Conservation (phyloP, 2,797 vertebrate species). For the Setipinna tenuifilis region DNA sequence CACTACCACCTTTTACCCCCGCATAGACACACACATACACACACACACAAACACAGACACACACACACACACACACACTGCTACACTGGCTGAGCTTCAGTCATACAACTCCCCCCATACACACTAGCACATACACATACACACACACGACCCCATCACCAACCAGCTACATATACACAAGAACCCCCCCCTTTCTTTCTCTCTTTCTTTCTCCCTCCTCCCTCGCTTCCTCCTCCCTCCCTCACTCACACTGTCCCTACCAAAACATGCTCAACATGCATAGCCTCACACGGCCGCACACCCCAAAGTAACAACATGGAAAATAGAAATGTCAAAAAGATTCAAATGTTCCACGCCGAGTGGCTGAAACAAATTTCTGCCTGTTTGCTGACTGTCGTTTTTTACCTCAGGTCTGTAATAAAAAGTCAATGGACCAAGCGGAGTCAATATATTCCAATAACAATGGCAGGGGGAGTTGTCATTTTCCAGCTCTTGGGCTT, state of each 20-base stretch:
- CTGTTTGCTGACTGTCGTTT: slow-evolving; percentile 78
- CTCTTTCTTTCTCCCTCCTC: background rate
- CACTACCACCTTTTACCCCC: background rate
- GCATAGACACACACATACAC: slow-evolving; percentile 12
- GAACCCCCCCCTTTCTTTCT: background rate
- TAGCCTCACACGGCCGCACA: background rate
- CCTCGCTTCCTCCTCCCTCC: background rate
- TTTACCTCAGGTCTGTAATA: slow-evolving; percentile 85
- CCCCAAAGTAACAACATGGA: slow-evolving; percentile 36
- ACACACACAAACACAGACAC: slow-evolving; percentile 25
- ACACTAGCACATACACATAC: background rate
- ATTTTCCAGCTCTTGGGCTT: slow-evolving; percentile 65
- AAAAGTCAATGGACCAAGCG: slow-evolving; percentile 90
- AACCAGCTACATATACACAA: slow-evolving; percentile 38
- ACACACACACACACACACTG: too few relatives aligned
- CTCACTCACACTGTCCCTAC: background rate
- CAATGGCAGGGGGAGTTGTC: slow-evolving; percentile 73
- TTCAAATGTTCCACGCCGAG: slow-evolving; percentile 77
- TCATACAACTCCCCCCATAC: slow-evolving; percentile 3
- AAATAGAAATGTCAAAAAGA: slow-evolving; percentile 75
- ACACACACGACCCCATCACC: slow-evolving; percentile 41
- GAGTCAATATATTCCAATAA: slow-evolving; percentile 83
- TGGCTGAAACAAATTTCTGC: slow-evolving; percentile 77
- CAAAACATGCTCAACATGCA: background rate
- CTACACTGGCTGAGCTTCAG: too few relatives aligned